These are phyloP conservation scores for Hirundo rustica DNA, from an alignment of 2,797 vertebrate species.

Conservation along the genomic window DNA sequence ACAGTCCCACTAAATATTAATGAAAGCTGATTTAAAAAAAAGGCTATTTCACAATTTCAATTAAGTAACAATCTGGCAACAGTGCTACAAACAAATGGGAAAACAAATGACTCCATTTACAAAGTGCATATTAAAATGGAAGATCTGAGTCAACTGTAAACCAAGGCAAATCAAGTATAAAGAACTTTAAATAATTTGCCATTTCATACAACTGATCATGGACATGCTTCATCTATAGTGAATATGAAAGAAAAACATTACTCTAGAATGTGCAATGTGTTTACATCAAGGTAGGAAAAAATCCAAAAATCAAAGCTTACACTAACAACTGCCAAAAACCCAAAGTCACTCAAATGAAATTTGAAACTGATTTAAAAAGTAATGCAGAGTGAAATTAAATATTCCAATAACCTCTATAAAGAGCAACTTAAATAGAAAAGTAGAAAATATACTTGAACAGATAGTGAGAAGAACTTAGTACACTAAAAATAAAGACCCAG, in stretches of 20 bases:
- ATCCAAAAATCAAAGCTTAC: neutral
- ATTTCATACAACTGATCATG: neutral
- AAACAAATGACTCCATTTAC: neutral
- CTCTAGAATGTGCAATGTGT: neutral
- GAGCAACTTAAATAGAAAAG: neutral
- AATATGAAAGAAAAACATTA: neutral
- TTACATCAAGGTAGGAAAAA: neutral
- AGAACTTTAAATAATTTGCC: neutral
- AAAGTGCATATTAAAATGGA: neutral
- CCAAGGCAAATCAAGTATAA: neutral
- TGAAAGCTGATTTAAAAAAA: neutral
- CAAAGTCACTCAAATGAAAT: neutral
- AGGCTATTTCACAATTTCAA: neutral
- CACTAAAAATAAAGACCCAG: neutral
- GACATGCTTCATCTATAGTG: neutral
- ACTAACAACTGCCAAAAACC: neutral
- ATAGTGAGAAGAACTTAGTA: neutral
- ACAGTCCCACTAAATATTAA: slow-evolving; percentile 12
- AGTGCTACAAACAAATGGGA: neutral
- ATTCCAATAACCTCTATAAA: neutral
- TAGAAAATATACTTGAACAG: neutral
- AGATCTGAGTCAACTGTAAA: neutral
- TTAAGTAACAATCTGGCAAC: neutral
- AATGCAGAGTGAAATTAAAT: neutral
- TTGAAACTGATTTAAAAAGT: neutral